Conservation (phyloP, 1,140 invertebrate species). For the Anoplolepis gracilipes region DNA sequence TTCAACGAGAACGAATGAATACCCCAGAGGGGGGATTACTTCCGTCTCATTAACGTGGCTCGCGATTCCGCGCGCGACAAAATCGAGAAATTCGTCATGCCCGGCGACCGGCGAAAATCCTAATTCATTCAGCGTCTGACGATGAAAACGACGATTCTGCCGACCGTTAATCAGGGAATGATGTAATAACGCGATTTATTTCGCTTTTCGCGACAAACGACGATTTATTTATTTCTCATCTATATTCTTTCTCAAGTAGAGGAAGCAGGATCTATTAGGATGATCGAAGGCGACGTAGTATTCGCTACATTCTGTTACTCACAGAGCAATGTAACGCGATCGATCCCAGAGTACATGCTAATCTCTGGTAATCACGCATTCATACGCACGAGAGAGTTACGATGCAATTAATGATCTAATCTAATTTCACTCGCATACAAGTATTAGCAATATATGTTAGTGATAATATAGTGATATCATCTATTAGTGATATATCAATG, state of each 20-base stretch:
- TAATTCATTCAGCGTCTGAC: slow-evolving; percentile 60
- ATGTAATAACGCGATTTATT: slow-evolving; percentile 21
- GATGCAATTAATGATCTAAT: slow-evolving; percentile 16
- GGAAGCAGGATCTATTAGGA: not conserved
- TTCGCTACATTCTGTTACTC: not conserved
- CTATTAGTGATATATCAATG: not conserved
- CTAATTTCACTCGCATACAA: not conserved
- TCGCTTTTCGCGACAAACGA: not conserved
- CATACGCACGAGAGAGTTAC: not conserved
- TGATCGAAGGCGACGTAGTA: not conserved
- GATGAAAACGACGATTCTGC: slow-evolving; percentile 50
- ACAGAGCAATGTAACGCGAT: not conserved
- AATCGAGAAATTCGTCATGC: slow-evolving; percentile 72
- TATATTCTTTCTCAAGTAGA: too few relatives aligned
- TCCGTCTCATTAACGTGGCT: slow-evolving; percentile 72
- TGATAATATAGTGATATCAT: not conserved
- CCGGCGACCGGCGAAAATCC: slow-evolving; percentile 64
- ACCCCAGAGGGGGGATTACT: slow-evolving; percentile 64
- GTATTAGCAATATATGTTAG: not conserved
- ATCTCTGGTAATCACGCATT: slow-evolving; percentile 1
- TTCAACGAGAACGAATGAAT: slow-evolving; percentile 73
- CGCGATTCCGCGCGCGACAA: slow-evolving; percentile 57
- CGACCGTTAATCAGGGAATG: slow-evolving; percentile 63
- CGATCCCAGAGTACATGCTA: not conserved
- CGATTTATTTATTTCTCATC: not conserved